Percentiles rank a stretch among this genome's conserved stretches.
phyloP scores from a whole-genome alignment of 2,888 invertebrate genomes.

The Stenchaetothrips biformis region DNA sequence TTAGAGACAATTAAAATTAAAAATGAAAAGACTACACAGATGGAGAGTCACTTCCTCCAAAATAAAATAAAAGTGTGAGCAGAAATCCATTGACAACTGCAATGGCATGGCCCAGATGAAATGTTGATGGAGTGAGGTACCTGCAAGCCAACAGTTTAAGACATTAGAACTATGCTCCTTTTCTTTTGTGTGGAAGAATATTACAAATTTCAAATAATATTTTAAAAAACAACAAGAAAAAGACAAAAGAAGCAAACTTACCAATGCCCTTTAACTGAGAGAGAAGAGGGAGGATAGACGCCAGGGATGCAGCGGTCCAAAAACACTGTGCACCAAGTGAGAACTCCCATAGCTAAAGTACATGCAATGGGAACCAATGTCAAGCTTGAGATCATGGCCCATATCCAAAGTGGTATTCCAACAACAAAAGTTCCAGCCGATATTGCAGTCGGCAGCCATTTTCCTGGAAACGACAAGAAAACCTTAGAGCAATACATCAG shows the following conservation, averaged over 20 bases:
- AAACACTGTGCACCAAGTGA: constrained; percentile 57
- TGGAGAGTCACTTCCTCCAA: neutral
- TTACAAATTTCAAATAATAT: neutral
- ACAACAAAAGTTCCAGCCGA: neutral
- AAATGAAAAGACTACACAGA: neutral
- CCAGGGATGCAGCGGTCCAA: constrained; percentile 59
- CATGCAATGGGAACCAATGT: constrained; percentile 39
- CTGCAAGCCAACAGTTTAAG: neutral
- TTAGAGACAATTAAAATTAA: neutral
- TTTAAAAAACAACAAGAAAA: neutral
- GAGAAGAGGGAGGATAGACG: constrained; percentile 55
- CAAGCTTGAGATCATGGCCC: neutral
- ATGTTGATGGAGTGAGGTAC: neutral
- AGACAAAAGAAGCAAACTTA: neutral
- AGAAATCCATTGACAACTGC: neutral
- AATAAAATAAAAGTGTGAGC: neutral
- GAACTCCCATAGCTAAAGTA: constrained; percentile 51
- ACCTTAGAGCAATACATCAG: neutral
- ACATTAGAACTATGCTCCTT: neutral
- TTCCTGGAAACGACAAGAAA: neutral
- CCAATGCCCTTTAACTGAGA: constrained; percentile 43
- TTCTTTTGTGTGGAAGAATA: neutral
- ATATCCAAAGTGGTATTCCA: neutral
- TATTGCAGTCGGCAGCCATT: neutral
- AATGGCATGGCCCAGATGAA: neutral